A percentile compares a stretch with the other conserved stretches of the same genome.
phyloP scores from a whole-genome alignment of 2,888 invertebrate genomes.

The Eudasyphora cyanicolor region DNA sequence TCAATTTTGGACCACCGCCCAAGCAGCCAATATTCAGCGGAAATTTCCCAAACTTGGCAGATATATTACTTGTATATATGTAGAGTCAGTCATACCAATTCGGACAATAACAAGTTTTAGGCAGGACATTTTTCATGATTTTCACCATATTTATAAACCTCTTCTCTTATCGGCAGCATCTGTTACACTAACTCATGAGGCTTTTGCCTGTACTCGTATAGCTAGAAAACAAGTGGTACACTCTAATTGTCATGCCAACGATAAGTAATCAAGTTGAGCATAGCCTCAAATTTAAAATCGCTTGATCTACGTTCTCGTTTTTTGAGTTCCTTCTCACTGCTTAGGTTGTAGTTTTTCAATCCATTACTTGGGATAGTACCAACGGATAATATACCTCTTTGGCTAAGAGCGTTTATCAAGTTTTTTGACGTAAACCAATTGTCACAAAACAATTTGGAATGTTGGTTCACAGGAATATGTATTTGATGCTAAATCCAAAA shows the following conservation, averaged over 20 bases:
- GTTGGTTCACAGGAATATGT: constrained; percentile 49
- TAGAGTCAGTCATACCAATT: too few relatives aligned
- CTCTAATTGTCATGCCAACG: constrained; percentile 65
- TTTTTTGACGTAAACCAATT: constrained; percentile 58
- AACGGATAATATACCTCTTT: constrained; percentile 37
- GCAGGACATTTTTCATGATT: too few relatives aligned
- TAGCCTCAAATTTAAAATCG: constrained; percentile 61
- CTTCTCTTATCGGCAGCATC: constrained; percentile 45
- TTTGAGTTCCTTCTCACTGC: constrained; percentile 48
- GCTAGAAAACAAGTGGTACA: constrained; percentile 63
- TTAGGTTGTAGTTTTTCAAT: constrained; percentile 27
- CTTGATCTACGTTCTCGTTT: constrained; percentile 57
- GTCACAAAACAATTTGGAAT: constrained; percentile 63
- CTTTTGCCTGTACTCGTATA: constrained; percentile 50
- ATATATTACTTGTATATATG: too few relatives aligned
- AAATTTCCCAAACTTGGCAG: too few relatives aligned
- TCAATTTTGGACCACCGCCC: too few relatives aligned
- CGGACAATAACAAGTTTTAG: too few relatives aligned
- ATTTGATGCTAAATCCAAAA: too few relatives aligned
- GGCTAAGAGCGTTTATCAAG: neutral
- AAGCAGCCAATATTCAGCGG: too few relatives aligned
- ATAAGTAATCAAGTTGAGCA: constrained; percentile 59
- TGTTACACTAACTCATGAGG: constrained; percentile 34
- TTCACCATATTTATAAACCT: constrained; percentile 63
- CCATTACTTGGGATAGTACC: constrained; percentile 2